phyloP scores from a whole-genome alignment of 2,888 invertebrate species.

The Synanthedon formicaeformis region DNA sequence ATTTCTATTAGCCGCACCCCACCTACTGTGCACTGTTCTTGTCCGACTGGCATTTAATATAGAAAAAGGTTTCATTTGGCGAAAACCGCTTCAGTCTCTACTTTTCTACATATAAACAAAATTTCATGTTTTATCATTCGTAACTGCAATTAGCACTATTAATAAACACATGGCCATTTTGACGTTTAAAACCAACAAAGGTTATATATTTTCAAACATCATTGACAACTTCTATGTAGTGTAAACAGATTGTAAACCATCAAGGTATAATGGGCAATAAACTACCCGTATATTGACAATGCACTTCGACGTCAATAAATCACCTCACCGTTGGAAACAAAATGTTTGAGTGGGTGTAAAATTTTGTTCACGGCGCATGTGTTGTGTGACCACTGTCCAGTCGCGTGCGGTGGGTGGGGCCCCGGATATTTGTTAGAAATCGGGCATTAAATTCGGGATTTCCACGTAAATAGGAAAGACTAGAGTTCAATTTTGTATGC shows the following conservation, averaged over 20 bases:
- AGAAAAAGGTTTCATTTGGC: no score
- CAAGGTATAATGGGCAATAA: background rate
- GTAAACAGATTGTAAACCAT: background rate
- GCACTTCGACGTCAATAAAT: conserved; percentile 11
- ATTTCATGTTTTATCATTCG: no score
- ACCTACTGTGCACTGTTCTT: no score
- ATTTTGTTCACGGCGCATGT: conserved; percentile 52
- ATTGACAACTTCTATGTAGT: background rate
- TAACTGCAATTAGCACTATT: no score
- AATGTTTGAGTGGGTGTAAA: conserved; percentile 34
- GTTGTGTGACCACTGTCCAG: conserved; percentile 61
- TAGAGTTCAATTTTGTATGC: conserved; percentile 35
- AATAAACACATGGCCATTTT: no score
- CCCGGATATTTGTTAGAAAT: conserved; percentile 18
- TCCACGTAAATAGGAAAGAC: conserved; percentile 26
- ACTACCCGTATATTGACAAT: background rate
- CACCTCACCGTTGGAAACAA: conserved; percentile 16
- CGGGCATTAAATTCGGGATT: conserved; percentile 22
- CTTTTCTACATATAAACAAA: no score
- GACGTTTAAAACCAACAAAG: no score
- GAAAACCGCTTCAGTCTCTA: no score
- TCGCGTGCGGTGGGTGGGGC: conserved; percentile 53
- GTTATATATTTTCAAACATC: background rate
- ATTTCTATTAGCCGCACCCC: no score
- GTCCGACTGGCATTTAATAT: no score